Conservation (phyloP, 2,888 invertebrate genomes). For the Oligia fasciuncula region DNA sequence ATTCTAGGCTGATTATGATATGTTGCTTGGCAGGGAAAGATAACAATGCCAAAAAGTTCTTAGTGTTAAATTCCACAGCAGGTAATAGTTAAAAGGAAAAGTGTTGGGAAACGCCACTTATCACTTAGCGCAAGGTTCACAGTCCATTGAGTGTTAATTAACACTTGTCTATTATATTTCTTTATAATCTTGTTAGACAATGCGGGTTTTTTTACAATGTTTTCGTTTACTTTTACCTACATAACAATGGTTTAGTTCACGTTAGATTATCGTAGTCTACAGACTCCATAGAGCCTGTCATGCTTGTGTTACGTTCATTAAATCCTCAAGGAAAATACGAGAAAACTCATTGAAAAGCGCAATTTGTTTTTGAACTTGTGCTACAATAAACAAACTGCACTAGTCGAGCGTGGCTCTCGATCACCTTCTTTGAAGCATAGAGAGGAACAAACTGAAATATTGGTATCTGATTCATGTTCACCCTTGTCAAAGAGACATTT, state of each 20-base stretch:
- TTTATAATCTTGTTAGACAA: conserved; percentile 38
- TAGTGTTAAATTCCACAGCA: background rate
- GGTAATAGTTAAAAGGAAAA: conserved; percentile 36
- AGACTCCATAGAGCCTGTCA: background rate
- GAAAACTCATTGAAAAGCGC: background rate
- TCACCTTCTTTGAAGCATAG: background rate
- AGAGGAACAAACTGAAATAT: background rate
- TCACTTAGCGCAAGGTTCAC: conserved; percentile 10
- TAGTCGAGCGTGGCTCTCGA: too few relatives aligned
- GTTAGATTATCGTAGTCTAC: too few relatives aligned
- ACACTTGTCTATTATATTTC: conserved; percentile 33
- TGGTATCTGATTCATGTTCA: too few relatives aligned
- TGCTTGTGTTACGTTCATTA: background rate
- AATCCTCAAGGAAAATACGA: background rate
- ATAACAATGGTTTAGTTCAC: conserved; percentile 3
- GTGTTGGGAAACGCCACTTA: conserved; percentile 39
- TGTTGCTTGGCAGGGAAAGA: background rate
- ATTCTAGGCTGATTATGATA: too few relatives aligned
- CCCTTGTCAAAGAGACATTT: background rate
- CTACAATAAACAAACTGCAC: too few relatives aligned
- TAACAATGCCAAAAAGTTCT: too few relatives aligned
- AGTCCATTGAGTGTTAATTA: conserved; percentile 40
- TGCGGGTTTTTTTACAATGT: conserved; percentile 14
- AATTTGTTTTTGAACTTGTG: background rate
- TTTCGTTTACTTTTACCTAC: too few relatives aligned